These are phyloP conservation scores for Monopterus albus DNA, from an alignment of 2,113 vertebrate genomes.

Conservation along the genomic window DNA sequence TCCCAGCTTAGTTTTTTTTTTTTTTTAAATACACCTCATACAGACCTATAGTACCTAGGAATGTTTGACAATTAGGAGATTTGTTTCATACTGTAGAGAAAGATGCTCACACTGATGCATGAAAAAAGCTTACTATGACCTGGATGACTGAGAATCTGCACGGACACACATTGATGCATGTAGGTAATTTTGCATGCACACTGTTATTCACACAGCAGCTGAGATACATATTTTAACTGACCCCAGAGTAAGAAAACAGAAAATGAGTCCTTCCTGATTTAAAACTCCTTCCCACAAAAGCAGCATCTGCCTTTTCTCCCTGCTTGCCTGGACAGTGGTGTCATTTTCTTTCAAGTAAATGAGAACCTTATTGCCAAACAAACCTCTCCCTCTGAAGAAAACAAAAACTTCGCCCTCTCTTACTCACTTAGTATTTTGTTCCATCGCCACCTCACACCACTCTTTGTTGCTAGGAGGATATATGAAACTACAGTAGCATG, in stretches of 20 bases:
- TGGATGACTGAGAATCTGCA: too few relatives aligned
- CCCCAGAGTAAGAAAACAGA: background rate
- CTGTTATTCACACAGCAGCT: background rate
- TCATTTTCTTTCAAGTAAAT: slow-evolving; percentile 3
- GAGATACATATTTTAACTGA: background rate
- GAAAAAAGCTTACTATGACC: too few relatives aligned
- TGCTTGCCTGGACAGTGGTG: background rate
- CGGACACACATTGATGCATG: background rate
- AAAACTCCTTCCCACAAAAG: background rate
- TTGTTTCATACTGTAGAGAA: slow-evolving; percentile 32
- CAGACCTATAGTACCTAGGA: slow-evolving; percentile 24
- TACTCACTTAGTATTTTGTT: slow-evolving; percentile 2
- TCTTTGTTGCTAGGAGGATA: slow-evolving; percentile 24
- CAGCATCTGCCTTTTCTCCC: background rate
- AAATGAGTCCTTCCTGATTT: background rate
- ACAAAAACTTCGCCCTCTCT: background rate
- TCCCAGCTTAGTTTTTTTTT: background rate
- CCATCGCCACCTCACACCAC: slow-evolving; percentile 3
- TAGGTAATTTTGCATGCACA: background rate
- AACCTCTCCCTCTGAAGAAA: background rate
- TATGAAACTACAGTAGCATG: slow-evolving; percentile 9
- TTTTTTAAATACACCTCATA: slow-evolving; percentile 25
- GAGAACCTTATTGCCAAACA: background rate
- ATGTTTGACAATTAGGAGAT: slow-evolving; percentile 49
- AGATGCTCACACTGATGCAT: background rate